Conservation (phyloP, 2,888 invertebrate species). For the Drosophila silvestris region DNA sequence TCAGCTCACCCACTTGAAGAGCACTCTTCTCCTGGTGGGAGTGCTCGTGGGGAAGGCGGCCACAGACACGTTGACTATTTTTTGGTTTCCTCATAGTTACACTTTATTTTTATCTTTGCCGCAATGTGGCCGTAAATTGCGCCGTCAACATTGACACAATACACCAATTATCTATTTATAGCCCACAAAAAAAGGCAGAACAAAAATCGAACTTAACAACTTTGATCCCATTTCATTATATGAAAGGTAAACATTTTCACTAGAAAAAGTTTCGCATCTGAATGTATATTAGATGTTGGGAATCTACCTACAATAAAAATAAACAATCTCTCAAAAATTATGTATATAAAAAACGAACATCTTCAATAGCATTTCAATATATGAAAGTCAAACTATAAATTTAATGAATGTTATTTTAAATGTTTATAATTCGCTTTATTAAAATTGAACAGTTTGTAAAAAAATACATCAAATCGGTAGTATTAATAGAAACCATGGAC, state of each 20-base stretch:
- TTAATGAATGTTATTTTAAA: not conserved
- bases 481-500: not conserved
- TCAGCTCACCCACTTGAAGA: constrained; percentile 35
- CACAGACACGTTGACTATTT: constrained; percentile 5
- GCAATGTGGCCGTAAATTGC: constrained; percentile 66
- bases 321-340: not conserved
- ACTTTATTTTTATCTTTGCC: constrained; percentile 68
- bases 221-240: not conserved
- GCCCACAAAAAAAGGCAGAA: not conserved
- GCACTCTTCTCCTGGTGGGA: constrained; percentile 17
- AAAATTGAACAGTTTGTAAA: not conserved
- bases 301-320: not conserved
- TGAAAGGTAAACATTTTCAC: not conserved
- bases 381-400: not conserved
- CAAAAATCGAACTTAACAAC: not conserved
- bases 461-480: not conserved
- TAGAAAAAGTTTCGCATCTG: not conserved
- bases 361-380: not conserved
- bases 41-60: not conserved
- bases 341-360: not conserved
- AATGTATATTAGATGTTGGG: not conserved
- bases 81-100: constrained; percentile 4
- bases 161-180: constrained; percentile 55
- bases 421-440: not conserved
- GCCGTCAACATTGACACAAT: constrained; percentile 61